Evolutionary conservation across 1,140 invertebrate genomes (phyloP).

Genomic region (Vollenhovia emeryi): DNA sequence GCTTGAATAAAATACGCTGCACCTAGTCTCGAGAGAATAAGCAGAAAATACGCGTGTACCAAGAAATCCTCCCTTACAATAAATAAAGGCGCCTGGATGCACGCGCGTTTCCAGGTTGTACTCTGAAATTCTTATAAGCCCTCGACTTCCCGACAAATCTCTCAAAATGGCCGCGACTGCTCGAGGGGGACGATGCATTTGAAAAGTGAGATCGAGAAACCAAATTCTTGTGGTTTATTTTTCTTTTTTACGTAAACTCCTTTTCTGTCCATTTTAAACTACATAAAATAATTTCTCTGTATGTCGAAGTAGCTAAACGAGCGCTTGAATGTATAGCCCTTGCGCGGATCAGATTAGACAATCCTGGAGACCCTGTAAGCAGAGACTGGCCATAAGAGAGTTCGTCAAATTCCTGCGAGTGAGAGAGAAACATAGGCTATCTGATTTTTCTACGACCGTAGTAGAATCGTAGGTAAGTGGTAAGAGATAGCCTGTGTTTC

Average conservation of each 20-base stretch:
- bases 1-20: conserved; percentile 5
- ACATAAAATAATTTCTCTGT: background rate
- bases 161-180: background rate
- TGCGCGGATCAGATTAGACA: too few species aligned
- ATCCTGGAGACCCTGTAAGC: too few species aligned
- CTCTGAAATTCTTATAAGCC: background rate
- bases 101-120: background rate
- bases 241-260: background rate
- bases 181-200: background rate
- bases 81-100: background rate
- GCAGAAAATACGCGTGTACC: background rate
- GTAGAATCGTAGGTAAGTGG: too few species aligned
- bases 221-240: background rate
- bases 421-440: too few species aligned
- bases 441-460: too few species aligned
- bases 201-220: background rate
- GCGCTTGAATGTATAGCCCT: too few species aligned
- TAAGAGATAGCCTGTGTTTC: too few species aligned
- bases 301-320: too few species aligned
- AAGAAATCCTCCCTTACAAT: background rate
- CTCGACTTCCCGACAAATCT: background rate
- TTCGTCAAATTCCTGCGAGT: too few species aligned
- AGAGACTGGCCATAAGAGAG: too few species aligned
- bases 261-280: background rate
- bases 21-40: background rate